Evolutionary conservation across 1,140 invertebrate species (phyloP).

Genomic region (Calliphora vicina): DNA sequence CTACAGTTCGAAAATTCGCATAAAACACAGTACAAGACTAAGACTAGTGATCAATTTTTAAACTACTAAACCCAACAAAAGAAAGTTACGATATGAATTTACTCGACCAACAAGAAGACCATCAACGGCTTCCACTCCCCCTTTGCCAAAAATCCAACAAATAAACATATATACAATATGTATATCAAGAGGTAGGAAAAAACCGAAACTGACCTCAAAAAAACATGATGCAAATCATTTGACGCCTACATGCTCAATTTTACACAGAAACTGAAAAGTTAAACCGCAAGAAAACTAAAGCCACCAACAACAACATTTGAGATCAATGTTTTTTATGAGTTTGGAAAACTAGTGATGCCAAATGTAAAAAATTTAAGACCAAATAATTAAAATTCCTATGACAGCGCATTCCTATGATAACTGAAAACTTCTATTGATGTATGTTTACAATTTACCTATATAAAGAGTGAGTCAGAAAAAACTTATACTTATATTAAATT

Average conservation of each 20-base stretch:
- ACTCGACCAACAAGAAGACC: background rate
- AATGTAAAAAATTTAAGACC: background rate
- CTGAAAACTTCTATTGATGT: no score
- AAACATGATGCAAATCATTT: slow-evolving; percentile 29
- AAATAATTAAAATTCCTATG: no score
- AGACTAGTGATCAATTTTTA: background rate
- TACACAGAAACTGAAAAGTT: slow-evolving; percentile 13
- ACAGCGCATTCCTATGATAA: background rate
- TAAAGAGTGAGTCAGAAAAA: no score
- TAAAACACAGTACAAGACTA: background rate
- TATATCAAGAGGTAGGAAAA: background rate
- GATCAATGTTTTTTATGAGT: background rate
- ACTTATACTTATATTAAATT: no score
- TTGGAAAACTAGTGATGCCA: background rate
- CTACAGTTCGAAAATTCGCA: background rate
- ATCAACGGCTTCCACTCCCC: background rate
- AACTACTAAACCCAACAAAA: background rate
- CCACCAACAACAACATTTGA: background rate
- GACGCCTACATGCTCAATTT: slow-evolving; percentile 18
- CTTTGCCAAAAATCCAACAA: background rate
- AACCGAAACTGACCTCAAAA: slow-evolving; percentile 21
- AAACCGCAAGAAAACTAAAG: background rate
- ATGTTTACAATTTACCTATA: no score
- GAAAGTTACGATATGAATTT: background rate
- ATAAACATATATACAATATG: no score